Evolutionary conservation across 2,797 vertebrate species (phyloP).

Genomic region (Lepidocolaptes lacrymiger): DNA sequence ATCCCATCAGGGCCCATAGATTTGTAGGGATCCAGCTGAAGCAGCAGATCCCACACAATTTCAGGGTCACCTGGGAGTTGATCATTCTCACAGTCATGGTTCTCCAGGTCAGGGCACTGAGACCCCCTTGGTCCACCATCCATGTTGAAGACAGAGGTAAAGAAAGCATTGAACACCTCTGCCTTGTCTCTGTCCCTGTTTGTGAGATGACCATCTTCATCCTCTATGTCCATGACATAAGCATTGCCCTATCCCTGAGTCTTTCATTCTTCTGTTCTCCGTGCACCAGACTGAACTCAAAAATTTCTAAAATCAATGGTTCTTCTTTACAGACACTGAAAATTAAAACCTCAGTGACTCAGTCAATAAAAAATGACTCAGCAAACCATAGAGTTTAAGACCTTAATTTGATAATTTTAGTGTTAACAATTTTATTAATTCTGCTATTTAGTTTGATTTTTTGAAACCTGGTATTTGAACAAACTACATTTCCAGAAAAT

Average conservation of each 20-base stretch:
- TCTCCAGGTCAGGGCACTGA: not conserved
- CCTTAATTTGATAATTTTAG: not conserved
- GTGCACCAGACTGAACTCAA: not conserved
- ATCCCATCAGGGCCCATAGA: not conserved
- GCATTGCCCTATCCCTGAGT: fast-evolving
- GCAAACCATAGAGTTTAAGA: not conserved
- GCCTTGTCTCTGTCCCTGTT: not conserved
- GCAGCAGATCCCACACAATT: not conserved
- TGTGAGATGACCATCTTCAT: not conserved
- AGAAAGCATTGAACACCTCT: not conserved
- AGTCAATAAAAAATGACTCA: not conserved
- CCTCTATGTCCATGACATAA: fast-evolving
- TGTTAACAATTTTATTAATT: not conserved
- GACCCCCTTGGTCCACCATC: not conserved
- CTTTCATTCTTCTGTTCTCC: not conserved
- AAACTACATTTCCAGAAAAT: not conserved
- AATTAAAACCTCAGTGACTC: not conserved
- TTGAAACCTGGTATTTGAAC: not conserved
- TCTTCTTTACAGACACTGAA: not conserved
- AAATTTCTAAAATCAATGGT: not conserved
- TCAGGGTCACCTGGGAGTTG: not conserved
- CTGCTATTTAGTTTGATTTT: not conserved
- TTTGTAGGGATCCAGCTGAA: not conserved
- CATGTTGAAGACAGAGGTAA: not conserved
- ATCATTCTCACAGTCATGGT: not conserved